Evolutionary conservation across 1,140 invertebrate species (phyloP).

Genomic region (Lordiphosa mommai): DNA sequence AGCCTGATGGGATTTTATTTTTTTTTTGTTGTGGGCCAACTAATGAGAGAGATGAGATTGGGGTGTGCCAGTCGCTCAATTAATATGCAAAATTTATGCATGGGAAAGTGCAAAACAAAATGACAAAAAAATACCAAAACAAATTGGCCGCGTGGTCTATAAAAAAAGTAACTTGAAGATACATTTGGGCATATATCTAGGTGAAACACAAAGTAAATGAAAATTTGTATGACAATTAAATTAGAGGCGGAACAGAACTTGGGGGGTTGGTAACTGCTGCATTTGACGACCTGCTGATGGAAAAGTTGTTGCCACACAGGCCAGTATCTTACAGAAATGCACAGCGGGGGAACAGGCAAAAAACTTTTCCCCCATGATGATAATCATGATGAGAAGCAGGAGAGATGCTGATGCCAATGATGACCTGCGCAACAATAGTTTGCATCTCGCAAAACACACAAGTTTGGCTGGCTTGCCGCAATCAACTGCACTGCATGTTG

Average conservation of each 20-base stretch:
- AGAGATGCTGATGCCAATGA: slow-evolving; percentile 47
- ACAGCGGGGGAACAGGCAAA: slow-evolving; percentile 30
- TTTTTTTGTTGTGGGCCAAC: slow-evolving; percentile 41
- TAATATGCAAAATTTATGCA: slow-evolving; percentile 78
- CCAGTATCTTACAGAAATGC: slow-evolving; percentile 30
- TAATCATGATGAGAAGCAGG: slow-evolving; percentile 8
- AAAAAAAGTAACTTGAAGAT: not conserved
- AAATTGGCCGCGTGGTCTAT: slow-evolving; percentile 38
- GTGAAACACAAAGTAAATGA: slow-evolving; percentile 1
- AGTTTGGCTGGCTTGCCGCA: slow-evolving; percentile 56
- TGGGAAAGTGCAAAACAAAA: slow-evolving; percentile 74
- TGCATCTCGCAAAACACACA: slow-evolving; percentile 61
- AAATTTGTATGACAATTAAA: slow-evolving; percentile 68
- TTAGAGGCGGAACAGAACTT: slow-evolving; percentile 26
- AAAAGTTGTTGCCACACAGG: slow-evolving; percentile 63
- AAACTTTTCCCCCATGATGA: slow-evolving; percentile 45
- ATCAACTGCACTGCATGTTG: slow-evolving; percentile 77
- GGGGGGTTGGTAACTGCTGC: slow-evolving; percentile 40
- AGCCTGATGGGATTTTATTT: slow-evolving; percentile 65
- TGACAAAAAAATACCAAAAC: slow-evolving; percentile 50
- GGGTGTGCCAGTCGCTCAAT: slow-evolving; percentile 51
- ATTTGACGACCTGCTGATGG: slow-evolving; percentile 65
- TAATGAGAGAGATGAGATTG: slow-evolving; percentile 35
- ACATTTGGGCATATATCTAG: not conserved
- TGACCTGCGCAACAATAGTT: slow-evolving; percentile 71